Evolutionary conservation across 2,113 vertebrate species (phyloP), one percentile per base, ranked within the genome.

Genomic region (Cyanistes caeruleus): DNA sequence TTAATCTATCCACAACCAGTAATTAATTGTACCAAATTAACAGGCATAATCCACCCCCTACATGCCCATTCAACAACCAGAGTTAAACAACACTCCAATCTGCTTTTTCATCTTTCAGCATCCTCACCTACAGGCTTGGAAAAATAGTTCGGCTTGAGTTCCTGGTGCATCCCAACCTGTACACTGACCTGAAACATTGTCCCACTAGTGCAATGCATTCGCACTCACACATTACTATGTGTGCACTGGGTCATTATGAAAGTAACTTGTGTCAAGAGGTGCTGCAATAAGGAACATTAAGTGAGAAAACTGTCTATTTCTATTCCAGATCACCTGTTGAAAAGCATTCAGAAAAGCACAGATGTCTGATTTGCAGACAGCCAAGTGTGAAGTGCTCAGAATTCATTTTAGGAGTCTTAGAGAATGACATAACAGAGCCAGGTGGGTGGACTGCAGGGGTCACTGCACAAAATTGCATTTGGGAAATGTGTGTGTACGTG

Each of bases 211-310:
- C n/a, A 59, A 31, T n/a, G 18, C 20, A 22, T 39, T 73, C 63
- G 69, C 22, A 31, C 14, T 37, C 62, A 76, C 35, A 20, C 35
- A 11, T 39, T 59, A 14, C 39, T 46, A 9, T 0, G 0, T 24
- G 15, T 68, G 43, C n/a, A 33, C 62, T 48, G n/a, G 44, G 35
- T 68, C 22, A 33, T 52, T 7, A 44, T 23, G 41, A 41, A 20
- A 44, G 23, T 37, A 41, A 69, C 15, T n/a, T 62, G 37, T 46
- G 20, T 37, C 58, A 84, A 49, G 62, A 70, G 8, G 31, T 87
- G 33, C 49, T 73, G 11, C 43, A 48, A 28, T 53, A 80, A 68
- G 31, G 15, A 44, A 58, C 13, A n/a, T n/a, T 49, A 80, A 41
- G 28, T 28, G 41, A 77, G 24, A 84, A 95, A 83, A 53, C 15